A percentile compares a stretch with the other conserved stretches of the same genome.
Conservation (phyloP, 35 echinoderm and acorn worm species). For the Amphiura filiformis region DNA sequence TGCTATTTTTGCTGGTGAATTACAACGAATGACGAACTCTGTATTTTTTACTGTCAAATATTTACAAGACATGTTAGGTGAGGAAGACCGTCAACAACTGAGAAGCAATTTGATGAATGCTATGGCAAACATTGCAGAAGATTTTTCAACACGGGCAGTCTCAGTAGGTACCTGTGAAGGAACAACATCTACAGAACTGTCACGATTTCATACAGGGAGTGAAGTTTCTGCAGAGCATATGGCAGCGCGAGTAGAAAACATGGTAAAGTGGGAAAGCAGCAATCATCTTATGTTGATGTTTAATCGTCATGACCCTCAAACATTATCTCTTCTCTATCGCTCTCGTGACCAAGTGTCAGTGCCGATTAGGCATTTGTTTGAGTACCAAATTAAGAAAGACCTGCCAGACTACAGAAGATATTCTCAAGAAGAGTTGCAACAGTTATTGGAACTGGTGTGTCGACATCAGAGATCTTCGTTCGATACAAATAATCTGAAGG, state of each 20-base stretch:
- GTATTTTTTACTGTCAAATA: background rate
- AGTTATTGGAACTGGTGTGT: background rate
- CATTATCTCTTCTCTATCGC: constrained; percentile 22
- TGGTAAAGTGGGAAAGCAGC: constrained; percentile 35
- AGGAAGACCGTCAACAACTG: background rate
- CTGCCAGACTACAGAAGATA: constrained; percentile 19
- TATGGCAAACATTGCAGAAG: background rate
- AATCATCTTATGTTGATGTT: constrained; percentile 31
- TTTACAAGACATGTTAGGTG: constrained; percentile 2
- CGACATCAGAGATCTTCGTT: background rate
- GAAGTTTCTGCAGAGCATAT: constrained; percentile 8
- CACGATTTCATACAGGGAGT: background rate
- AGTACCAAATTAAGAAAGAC: constrained; percentile 1
- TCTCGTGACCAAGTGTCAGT: background rate
- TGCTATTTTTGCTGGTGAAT: constrained; percentile 1
- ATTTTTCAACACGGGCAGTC: background rate
- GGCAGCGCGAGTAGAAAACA: constrained; percentile 1
- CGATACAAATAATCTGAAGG: background rate
- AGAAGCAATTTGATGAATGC: constrained; percentile 10
- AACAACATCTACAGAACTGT: background rate
- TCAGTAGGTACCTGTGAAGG: background rate
- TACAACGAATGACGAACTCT: constrained; percentile 8
- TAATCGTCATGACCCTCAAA: constrained; percentile 29
- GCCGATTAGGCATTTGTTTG: constrained; percentile 19
- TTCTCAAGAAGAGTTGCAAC: background rate